These are phyloP conservation scores for Apotomis capreana DNA, from an alignment of 2,888 invertebrate species.

Conservation along the genomic window DNA sequence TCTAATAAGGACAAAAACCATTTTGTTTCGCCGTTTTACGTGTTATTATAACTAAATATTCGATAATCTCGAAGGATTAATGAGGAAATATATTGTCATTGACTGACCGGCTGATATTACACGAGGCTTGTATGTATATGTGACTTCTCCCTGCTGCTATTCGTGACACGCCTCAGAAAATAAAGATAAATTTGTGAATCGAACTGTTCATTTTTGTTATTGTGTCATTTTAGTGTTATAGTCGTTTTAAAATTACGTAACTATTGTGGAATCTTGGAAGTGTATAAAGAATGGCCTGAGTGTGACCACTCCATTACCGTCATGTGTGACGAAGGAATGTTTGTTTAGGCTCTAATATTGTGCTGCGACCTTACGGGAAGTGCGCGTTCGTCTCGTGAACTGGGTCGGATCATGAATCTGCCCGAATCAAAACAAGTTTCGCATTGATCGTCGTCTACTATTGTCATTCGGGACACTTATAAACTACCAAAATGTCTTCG, in stretches of 20 bases:
- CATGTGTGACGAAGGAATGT: conserved; percentile 84
- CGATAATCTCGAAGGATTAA: conserved; percentile 72
- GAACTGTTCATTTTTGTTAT: conserved; percentile 78
- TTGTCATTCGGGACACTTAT: conserved; percentile 81
- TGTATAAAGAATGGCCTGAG: conserved; percentile 82
- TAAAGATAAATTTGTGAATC: conserved; percentile 81
- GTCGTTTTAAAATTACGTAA: conserved; percentile 83
- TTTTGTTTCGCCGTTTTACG: conserved; percentile 73
- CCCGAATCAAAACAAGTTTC: conserved; percentile 79
- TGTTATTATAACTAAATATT: conserved; percentile 69
- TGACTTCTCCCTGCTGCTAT: conserved; percentile 83
- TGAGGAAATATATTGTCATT: conserved; percentile 82
- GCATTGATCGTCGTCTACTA: conserved; percentile 79
- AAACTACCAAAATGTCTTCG: conserved; percentile 86
- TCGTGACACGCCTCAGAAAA: conserved; percentile 84
- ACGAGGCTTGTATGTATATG: conserved; percentile 84
- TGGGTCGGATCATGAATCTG: conserved; percentile 82
- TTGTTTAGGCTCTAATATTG: conserved; percentile 83
- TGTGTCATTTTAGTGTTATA: conserved; percentile 81
- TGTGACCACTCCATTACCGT: conserved; percentile 82
- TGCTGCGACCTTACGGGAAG: conserved; percentile 77
- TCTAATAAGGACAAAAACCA: conserved; percentile 68
- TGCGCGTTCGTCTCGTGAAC: conserved; percentile 78
- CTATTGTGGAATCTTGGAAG: conserved; percentile 82
- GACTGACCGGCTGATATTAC: conserved; percentile 84